These are phyloP conservation scores for Delphinapterus leucas DNA, from an alignment of 2,113 vertebrate genomes.

Conservation along the genomic window DNA sequence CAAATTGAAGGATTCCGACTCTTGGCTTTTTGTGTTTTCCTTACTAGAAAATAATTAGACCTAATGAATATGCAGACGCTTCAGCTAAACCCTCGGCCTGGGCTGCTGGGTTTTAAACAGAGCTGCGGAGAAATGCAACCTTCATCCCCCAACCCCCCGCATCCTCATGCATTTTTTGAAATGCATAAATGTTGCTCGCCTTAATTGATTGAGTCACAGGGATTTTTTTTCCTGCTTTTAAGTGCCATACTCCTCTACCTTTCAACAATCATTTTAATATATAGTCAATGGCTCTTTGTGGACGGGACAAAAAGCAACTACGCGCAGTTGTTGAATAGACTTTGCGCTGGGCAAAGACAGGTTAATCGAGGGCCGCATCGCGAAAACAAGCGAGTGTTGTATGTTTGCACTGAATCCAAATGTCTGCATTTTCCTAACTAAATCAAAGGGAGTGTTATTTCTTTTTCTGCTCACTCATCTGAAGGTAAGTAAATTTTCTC, in stretches of 20 bases:
- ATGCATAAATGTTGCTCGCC: constrained; percentile 80
- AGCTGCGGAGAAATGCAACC: constrained; percentile 47
- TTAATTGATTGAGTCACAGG: constrained; percentile 85
- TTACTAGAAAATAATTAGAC: constrained; percentile 86
- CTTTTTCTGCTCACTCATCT: constrained; percentile 93
- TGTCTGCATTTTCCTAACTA: constrained; percentile 92
- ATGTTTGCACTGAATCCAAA: constrained; percentile 92
- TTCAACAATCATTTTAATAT: constrained; percentile 89
- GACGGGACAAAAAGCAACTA: constrained; percentile 86
- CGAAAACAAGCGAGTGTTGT: constrained; percentile 92
- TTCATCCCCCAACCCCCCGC: background rate
- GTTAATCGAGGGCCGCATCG: constrained; percentile 90
- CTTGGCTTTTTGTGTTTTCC: constrained; percentile 85
- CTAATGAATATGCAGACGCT: constrained; percentile 84
- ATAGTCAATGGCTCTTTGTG: constrained; percentile 88
- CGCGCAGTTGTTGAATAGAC: constrained; percentile 87
- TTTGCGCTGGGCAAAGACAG: constrained; percentile 88
- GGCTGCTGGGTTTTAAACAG: constrained; percentile 66
- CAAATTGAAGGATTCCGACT: constrained; percentile 83
- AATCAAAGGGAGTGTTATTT: constrained; percentile 92
- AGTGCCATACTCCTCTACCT: constrained; percentile 82
- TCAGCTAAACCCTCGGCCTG: constrained; percentile 66
- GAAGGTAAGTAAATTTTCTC: constrained; percentile 93
- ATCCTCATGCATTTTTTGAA: constrained; percentile 70
- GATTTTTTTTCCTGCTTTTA: constrained; percentile 81